These are phyloP conservation scores for Aphelinus certus DNA, from an alignment of 1,140 invertebrate species.

Conservation along the genomic window DNA sequence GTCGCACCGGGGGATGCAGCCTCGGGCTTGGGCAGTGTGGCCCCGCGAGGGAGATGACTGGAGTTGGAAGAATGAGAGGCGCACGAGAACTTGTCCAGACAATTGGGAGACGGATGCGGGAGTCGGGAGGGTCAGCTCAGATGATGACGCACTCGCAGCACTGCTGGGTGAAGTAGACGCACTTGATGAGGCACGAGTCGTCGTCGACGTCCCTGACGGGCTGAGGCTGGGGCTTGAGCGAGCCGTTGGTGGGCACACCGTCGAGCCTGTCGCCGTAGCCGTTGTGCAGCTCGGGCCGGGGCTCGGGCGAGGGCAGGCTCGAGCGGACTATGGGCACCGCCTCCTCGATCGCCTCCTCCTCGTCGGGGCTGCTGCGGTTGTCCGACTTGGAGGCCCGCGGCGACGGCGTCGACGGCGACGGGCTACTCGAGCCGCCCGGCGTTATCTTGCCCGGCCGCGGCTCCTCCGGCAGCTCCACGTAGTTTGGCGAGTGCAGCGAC, in stretches of 20 bases:
- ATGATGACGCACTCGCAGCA: constrained; percentile 63
- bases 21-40: too few species aligned
- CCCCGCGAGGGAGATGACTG: too few species aligned
- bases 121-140: constrained; percentile 41
- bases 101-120: too few species aligned
- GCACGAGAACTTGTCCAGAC: too few species aligned
- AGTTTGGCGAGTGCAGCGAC: constrained; percentile 45
- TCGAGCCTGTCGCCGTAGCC: constrained; percentile 48
- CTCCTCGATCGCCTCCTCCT: constrained; percentile 53
- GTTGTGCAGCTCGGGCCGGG: constrained; percentile 54
- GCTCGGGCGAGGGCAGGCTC: constrained; percentile 50
- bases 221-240: constrained; percentile 40
- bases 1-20: too few species aligned
- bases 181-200: constrained; percentile 59
- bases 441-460: constrained; percentile 49
- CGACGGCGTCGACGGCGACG: constrained; percentile 38
- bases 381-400: constrained; percentile 24
- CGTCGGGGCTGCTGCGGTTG: constrained; percentile 25
- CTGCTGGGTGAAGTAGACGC: constrained; percentile 61
- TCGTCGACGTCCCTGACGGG: constrained; percentile 48
- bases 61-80: too few species aligned
- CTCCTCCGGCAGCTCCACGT: constrained; percentile 54
- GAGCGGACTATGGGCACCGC: constrained; percentile 48
- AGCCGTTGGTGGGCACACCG: constrained; percentile 43
- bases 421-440: constrained; percentile 24